A percentile compares a stretch with the other conserved stretches of the same genome.
These are phyloP conservation scores for Tiliacea aurago DNA, from an alignment of 2,888 invertebrate genomes.

Conservation along the genomic window DNA sequence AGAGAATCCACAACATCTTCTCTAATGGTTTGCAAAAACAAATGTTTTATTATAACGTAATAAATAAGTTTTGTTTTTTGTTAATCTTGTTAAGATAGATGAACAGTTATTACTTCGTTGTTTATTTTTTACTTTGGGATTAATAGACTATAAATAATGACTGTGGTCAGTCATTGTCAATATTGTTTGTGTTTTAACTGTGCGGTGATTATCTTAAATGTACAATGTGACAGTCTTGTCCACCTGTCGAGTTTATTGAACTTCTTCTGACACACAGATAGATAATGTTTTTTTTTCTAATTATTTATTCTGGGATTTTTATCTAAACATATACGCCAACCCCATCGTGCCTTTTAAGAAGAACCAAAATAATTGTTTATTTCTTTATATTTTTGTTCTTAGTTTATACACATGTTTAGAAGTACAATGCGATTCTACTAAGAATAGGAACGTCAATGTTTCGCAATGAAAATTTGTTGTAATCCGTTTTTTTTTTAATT, in stretches of 20 bases:
- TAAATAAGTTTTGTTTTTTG: not conserved
- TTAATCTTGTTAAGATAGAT: conserved; percentile 1
- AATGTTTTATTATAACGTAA: conserved; percentile 17
- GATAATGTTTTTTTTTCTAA: not conserved
- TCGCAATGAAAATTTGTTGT: too few relatives aligned
- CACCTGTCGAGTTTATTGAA: not conserved
- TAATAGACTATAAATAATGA: not conserved
- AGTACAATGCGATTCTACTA: too few relatives aligned
- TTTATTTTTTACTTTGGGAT: not conserved
- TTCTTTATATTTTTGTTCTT: too few relatives aligned
- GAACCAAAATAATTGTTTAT: too few relatives aligned
- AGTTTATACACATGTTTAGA: too few relatives aligned
- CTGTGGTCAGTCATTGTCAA: not conserved
- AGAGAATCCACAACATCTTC: conserved; percentile 29
- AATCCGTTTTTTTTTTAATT: too few relatives aligned
- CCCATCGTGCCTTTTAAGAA: too few relatives aligned
- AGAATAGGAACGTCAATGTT: too few relatives aligned
- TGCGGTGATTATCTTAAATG: not conserved
- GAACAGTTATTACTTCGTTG: conserved; percentile 8
- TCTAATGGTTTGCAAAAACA: conserved; percentile 19
- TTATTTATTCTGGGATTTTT: too few relatives aligned
- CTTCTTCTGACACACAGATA: not conserved
- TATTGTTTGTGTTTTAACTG: not conserved
- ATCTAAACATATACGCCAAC: too few relatives aligned
- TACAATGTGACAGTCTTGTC: not conserved